Evolutionary conservation across 2,888 invertebrate species (phyloP).

Genomic region (Chaetogeoica ovagalla): DNA sequence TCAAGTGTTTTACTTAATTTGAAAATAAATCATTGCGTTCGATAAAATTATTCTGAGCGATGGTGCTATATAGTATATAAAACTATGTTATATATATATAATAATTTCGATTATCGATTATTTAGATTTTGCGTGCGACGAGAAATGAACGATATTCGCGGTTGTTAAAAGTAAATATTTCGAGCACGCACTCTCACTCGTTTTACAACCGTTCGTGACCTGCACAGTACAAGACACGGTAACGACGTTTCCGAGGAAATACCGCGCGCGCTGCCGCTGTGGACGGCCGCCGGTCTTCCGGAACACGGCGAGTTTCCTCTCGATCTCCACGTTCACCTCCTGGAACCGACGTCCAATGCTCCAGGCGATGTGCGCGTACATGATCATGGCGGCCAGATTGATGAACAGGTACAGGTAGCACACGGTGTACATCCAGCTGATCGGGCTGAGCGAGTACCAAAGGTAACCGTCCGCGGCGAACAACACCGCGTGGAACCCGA

Average conservation of each 20-base stretch:
- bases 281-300: neutral
- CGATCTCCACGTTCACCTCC: conserved; percentile 36
- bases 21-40: no score
- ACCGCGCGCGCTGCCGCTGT: neutral
- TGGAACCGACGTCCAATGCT: conserved; percentile 45
- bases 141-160: no score
- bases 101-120: no score
- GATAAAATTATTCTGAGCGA: no score
- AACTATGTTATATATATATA: no score
- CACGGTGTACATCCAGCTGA: conserved; percentile 48
- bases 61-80: no score
- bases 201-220: neutral
- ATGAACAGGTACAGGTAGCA: conserved; percentile 49
- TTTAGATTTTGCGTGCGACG: no score
- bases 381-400: conserved; percentile 48
- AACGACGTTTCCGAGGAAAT: neutral
- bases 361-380: conserved; percentile 53
- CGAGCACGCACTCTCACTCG: neutral
- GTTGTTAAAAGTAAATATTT: neutral
- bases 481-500: conserved; percentile 37
- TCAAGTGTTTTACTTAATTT: no score
- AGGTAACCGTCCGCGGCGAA: conserved; percentile 41
- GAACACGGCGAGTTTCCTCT: neutral
- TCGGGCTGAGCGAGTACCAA: conserved; percentile 49
- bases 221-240: neutral